phyloP scores from a whole-genome alignment of 2,113 vertebrate genomes.

The Leuciscus idus region DNA sequence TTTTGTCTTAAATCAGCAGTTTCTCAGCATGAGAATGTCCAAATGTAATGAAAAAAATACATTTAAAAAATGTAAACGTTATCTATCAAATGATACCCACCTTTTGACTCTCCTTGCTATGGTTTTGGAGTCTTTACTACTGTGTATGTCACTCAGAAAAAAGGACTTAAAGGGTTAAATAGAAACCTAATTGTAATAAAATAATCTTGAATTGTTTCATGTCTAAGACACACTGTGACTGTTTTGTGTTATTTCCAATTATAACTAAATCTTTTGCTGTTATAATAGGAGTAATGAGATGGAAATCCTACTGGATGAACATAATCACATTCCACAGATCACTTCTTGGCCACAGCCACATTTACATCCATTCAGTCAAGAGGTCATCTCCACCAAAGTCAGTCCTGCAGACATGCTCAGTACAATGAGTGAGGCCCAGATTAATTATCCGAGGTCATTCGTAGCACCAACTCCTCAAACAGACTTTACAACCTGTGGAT shows the following conservation, averaged over 20 bases:
- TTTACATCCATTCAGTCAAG: not conserved
- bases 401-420: slow-evolving; percentile 33
- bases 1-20: too few species aligned
- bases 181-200: not conserved
- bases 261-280: not conserved
- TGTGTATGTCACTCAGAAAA: not conserved
- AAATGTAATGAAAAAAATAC: too few species aligned
- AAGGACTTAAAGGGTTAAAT: not conserved
- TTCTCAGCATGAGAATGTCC: too few species aligned
- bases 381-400: not conserved
- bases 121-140: too few species aligned
- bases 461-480: not conserved
- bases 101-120: too few species aligned
- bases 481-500: not conserved
- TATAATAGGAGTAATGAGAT: slow-evolving; percentile 10
- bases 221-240: not conserved
- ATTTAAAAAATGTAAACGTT: too few species aligned
- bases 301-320: not conserved
- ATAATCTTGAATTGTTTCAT: not conserved
- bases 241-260: not conserved
- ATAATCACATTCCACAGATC: slow-evolving; percentile 24
- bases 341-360: not conserved
- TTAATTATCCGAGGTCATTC: not conserved
- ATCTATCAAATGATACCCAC: too few species aligned
- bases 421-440: not conserved